phyloP scores from a whole-genome alignment of 2,113 vertebrate genomes.

The Festucalex cinctus region DNA sequence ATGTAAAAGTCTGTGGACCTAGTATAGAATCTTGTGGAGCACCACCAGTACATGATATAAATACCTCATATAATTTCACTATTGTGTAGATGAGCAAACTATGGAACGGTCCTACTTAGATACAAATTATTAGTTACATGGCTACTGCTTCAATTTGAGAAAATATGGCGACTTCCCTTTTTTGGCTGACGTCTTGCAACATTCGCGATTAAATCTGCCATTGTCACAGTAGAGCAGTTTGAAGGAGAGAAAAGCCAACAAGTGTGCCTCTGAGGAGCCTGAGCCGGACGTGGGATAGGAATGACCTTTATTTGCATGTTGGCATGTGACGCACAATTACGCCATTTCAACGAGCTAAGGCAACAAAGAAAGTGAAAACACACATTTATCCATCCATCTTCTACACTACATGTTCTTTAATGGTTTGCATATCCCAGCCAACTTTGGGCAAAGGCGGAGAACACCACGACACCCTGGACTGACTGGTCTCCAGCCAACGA shows the following conservation, averaged over 20 bases:
- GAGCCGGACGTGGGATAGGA: not conserved
- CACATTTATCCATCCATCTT: not conserved
- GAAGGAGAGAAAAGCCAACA: not conserved
- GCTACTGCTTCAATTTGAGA: not conserved
- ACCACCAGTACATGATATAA: too few relatives aligned
- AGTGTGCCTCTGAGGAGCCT: too few relatives aligned
- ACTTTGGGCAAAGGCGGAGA: too few relatives aligned
- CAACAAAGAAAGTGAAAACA: not conserved
- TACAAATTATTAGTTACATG: not conserved
- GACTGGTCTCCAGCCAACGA: too few relatives aligned
- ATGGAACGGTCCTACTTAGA: not conserved
- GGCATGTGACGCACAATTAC: not conserved
- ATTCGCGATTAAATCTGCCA: not conserved
- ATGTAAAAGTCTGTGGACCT: too few relatives aligned
- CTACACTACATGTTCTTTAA: too few relatives aligned
- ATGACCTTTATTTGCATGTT: not conserved
- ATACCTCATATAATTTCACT: too few relatives aligned
- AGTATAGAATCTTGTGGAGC: too few relatives aligned
- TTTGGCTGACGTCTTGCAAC: not conserved
- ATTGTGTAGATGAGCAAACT: too few relatives aligned
- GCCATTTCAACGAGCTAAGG: not conserved
- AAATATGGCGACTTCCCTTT: not conserved
- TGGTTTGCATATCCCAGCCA: too few relatives aligned
- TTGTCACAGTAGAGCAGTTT: slow-evolving; percentile 1
- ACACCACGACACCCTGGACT: too few relatives aligned